Conservation (phyloP, 1,140 invertebrate genomes). For the Spodoptera frugiperda region DNA sequence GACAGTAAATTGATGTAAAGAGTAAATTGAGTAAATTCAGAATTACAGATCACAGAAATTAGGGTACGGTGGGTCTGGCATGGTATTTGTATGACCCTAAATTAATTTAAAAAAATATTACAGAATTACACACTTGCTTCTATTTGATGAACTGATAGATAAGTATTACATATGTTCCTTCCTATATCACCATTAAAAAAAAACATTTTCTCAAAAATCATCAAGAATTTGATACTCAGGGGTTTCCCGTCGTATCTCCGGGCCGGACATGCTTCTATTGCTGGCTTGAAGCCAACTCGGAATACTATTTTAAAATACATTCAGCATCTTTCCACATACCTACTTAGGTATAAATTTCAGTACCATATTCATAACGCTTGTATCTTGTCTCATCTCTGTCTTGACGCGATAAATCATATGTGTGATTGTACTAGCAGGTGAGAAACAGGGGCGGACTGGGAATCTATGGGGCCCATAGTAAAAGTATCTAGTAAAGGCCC, state of each 20-base stretch:
- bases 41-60: too few species aligned
- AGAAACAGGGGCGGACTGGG: background rate
- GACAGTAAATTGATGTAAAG: too few species aligned
- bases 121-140: too few species aligned
- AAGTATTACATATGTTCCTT: background rate
- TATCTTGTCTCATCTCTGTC: conserved; percentile 3
- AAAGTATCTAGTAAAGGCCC: too few species aligned
- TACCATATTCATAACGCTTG: conserved; percentile 26
- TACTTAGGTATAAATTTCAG: conserved; percentile 13
- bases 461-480: too few species aligned
- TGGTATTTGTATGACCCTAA: too few species aligned
- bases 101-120: too few species aligned
- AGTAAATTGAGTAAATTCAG: too few species aligned
- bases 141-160: too few species aligned
- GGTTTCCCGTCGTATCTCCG: conserved; percentile 12
- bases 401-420: background rate
- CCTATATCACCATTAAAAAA: background rate
- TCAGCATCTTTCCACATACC: conserved; percentile 11
- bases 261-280: conserved; percentile 15
- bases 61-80: too few species aligned
- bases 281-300: conserved; percentile 13
- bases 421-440: conserved; percentile 10
- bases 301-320: conserved; percentile 30
- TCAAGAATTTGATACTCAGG: conserved; percentile 19
- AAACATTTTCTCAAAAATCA: background rate